Base-by-base conservation (phyloP, 2,113 vertebrate genomes). In the Ailuropoda melanoleuca region DNA sequence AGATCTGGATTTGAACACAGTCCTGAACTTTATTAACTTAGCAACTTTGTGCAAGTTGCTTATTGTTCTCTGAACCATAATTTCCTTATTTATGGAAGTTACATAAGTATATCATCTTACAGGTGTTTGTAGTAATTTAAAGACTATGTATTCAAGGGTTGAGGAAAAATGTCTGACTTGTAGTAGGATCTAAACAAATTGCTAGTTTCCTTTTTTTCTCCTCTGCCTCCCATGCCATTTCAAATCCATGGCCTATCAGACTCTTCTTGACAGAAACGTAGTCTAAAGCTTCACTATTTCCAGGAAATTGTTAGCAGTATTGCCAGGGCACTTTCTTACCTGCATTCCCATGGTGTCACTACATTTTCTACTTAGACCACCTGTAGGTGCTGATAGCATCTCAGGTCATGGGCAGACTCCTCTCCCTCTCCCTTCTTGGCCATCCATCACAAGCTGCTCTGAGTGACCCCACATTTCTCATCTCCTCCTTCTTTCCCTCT, bases 41-140 rank as follows among this genome's bases (percentile, higher is more conserved):
- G 24, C 6, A 17, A 72, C 53, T 46, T 3, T 83, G 10, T 75
- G 12, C 14, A 84, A 80, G 6, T 53, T 89, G 7, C 37, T 74
- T 77, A 17, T 11, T 56, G 55, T 82, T 55, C 74, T 80, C n/a
- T 92, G 29, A 75, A 26, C 31, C 29, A 19, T 34, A 75, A n/a
- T 92, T 89, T 80, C 23, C 78, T 95, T 56, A 29, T 92, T 60
- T 39, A 5, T 55, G 81, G 88, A 84, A 53, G 6, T 74, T 66
- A 75, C 6, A 31, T 9, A 90, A 46, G 34, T 11, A 48, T 87
- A 62, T 72, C 37, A 37, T 62, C 29, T 17, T 31, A 8, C 29
- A 10, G 26, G 5, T 60, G 29, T 87, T n/a, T 19, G 4, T 21
- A 58, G 24, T 72, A 60, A 93, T 77, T 87, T 77, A 83, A 91